Conservation (phyloP, 2,888 invertebrate species). For the Digitonthophagus gazella region DNA sequence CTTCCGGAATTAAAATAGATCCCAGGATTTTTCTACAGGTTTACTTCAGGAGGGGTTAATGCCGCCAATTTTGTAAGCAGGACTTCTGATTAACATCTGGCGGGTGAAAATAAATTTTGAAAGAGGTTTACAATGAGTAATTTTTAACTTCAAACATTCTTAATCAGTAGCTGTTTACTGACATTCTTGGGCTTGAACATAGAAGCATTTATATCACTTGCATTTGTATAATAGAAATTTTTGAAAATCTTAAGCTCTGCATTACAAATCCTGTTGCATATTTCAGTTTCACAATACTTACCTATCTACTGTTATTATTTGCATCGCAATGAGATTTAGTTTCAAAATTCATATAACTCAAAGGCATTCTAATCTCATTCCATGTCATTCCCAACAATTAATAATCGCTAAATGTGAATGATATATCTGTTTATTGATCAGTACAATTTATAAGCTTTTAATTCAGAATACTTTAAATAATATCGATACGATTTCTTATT, state of each 20-base stretch:
- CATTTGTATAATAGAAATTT: too few relatives aligned
- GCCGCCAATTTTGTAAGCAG: slow-evolving; percentile 8
- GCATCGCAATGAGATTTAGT: too few relatives aligned
- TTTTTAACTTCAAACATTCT: not conserved
- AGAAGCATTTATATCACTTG: too few relatives aligned
- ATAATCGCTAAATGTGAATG: not conserved
- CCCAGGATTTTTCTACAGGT: slow-evolving; percentile 10
- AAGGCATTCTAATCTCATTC: not conserved
- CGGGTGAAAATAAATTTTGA: not conserved
- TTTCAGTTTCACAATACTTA: too few relatives aligned
- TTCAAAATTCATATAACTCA: too few relatives aligned
- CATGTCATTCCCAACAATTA: not conserved
- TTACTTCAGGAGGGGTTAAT: slow-evolving; percentile 8
- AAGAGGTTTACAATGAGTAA: not conserved
- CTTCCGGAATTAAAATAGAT: slow-evolving; percentile 15
- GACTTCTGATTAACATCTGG: not conserved
- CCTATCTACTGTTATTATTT: too few relatives aligned
- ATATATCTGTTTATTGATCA: too few relatives aligned
- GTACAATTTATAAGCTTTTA: too few relatives aligned
- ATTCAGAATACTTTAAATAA: not conserved
- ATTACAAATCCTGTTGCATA: too few relatives aligned
- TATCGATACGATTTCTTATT: not conserved
- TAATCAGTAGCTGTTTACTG: not conserved
- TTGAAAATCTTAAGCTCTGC: too few relatives aligned
- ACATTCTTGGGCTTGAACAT: not conserved